A percentile compares a stretch with the other conserved stretches of the same genome.
phyloP scores from a whole-genome alignment of 2,888 invertebrate species.

The Eudemis profundana region DNA sequence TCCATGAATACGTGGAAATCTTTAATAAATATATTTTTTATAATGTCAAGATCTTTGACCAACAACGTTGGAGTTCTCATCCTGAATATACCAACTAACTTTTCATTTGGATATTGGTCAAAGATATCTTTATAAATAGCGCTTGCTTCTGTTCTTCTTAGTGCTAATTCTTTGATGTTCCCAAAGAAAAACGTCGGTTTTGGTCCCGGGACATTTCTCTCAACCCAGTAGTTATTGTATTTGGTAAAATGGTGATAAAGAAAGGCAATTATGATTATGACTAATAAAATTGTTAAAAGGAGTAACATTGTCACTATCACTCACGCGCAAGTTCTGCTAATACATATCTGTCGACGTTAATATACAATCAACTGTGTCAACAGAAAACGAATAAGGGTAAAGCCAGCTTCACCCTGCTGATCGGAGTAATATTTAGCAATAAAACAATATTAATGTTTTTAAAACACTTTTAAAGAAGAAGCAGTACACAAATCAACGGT shows the following conservation, averaged over 20 bases:
- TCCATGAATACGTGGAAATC: constrained; percentile 3
- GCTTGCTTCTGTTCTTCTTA: not conserved
- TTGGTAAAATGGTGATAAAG: not conserved
- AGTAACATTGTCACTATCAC: not conserved
- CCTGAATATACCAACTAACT: not conserved
- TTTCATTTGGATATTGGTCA: constrained; percentile 6
- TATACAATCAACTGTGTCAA: too few species aligned
- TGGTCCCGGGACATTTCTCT: not conserved
- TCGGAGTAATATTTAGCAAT: too few species aligned
- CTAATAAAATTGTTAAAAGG: not conserved
- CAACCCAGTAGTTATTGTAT: not conserved
- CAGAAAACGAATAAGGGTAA: too few species aligned
- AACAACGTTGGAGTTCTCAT: not conserved
- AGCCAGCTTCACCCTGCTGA: too few species aligned
- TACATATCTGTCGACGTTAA: too few species aligned
- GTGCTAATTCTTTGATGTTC: not conserved
- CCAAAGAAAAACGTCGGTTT: constrained; percentile 9
- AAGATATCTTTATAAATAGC: not conserved
- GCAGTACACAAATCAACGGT: too few species aligned
- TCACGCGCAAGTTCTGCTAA: not conserved
- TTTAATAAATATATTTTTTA: constrained; percentile 1
- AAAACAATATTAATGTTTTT: too few species aligned
- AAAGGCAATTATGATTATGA: not conserved
- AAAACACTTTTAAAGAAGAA: too few species aligned
- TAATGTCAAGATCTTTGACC: constrained; percentile 1